phyloP scores from a whole-genome alignment of 2,888 invertebrate genomes.

The Acronicta psi region DNA sequence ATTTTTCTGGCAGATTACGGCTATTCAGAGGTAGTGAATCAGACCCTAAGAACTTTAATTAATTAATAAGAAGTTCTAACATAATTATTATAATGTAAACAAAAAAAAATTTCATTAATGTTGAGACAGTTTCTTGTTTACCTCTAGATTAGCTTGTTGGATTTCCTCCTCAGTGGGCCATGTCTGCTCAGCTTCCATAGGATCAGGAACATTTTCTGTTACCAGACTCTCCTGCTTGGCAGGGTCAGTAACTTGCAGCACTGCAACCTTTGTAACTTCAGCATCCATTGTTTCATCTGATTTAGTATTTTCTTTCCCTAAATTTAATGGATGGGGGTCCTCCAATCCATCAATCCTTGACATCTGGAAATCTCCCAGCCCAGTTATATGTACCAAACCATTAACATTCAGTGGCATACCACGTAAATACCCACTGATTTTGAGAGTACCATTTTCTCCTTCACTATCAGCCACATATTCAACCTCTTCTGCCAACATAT shows the following conservation, averaged over 20 bases:
- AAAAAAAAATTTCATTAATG: no score
- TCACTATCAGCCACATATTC: constrained; percentile 89
- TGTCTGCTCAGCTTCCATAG: constrained; percentile 98
- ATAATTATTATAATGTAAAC: no score
- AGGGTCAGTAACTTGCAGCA: constrained; percentile 90
- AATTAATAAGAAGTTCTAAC: no score
- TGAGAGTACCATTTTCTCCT: constrained; percentile 90
- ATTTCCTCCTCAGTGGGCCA: constrained; percentile 98
- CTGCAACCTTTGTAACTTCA: constrained; percentile 74
- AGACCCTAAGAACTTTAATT: no score
- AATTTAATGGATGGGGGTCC: constrained; percentile 91
- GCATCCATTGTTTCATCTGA: constrained; percentile 79
- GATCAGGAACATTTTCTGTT: constrained; percentile 95
- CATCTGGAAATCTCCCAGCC: constrained; percentile 98
- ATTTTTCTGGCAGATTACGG: no score
- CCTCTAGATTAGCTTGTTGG: constrained; percentile 91
- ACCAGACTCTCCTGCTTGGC: constrained; percentile 92
- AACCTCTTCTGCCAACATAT: constrained; percentile 94
- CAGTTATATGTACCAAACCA: constrained; percentile 96
- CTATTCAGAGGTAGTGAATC: no score
- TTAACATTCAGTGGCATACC: constrained; percentile 96
- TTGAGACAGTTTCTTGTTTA: constrained; percentile 37
- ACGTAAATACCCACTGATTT: constrained; percentile 96
- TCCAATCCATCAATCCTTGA: constrained; percentile 92
- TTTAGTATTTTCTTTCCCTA: constrained; percentile 85